Evolutionary conservation across 2,797 vertebrate genomes (phyloP).

Genomic region (Peromyscus aztecus): DNA sequence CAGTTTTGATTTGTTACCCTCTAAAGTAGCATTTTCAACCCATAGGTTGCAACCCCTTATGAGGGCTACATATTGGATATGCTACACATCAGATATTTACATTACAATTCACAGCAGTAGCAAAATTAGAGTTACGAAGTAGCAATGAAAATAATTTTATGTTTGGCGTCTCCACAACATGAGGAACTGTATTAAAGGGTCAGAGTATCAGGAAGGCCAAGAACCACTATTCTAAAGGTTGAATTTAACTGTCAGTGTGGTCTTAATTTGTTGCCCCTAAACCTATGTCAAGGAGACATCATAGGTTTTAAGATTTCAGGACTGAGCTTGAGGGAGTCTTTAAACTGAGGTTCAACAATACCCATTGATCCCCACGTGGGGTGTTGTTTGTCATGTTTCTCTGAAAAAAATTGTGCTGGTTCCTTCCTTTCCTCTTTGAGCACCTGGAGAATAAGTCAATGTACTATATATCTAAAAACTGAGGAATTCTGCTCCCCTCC

Average conservation of each 20-base stretch:
- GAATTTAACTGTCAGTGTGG: not conserved
- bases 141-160: not conserved
- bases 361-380: no score
- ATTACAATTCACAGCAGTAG: not conserved
- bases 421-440: rapidly evolving
- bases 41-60: not conserved
- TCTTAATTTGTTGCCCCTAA: not conserved
- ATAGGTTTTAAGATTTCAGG: not conserved
- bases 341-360: not conserved
- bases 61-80: not conserved
- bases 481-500: not conserved
- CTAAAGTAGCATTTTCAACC: not conserved
- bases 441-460: not conserved
- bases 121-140: not conserved
- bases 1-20: constrained; percentile 61
- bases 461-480: rapidly evolving
- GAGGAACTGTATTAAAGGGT: not conserved
- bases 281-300: not conserved
- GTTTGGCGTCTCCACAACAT: not conserved
- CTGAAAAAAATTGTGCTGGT: not conserved
- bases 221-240: not conserved
- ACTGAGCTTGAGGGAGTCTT: not conserved
- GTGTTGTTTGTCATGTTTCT: not conserved
- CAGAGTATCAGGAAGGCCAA: not conserved
- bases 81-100: not conserved